Evolutionary conservation across 2,113 vertebrate genomes (phyloP), one percentile per base, ranked within the genome.

Genomic region (Centropus unirufus): DNA sequence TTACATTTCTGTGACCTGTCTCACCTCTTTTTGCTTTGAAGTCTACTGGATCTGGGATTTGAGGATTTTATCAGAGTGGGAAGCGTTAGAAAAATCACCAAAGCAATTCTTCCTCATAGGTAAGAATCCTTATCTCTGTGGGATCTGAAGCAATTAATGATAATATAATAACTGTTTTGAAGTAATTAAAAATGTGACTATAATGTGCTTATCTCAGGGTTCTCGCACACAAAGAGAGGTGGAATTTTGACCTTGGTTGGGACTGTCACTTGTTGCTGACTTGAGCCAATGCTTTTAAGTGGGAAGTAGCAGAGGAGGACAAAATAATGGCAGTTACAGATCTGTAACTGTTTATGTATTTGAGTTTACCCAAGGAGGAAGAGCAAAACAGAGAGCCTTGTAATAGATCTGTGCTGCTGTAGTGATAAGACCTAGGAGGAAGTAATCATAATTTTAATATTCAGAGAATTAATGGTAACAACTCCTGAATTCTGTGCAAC

Each of bases 21-120:
- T 51, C 1, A 54, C 47, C 20, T 86, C 44, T 79, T 59, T 89
- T 89, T 95, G 84, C 64, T 87, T 95, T 89, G 5, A 93, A 98
- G 98, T 30, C 96, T 98, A 70, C 97, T 98, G 4, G 90, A 97
- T 84, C 97, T 98, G 39, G 98, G 98, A 75, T 98, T 98, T 96
- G 97, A 98, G 80, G 96, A 97, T 61, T 98, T 98, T 85, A 92
- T 98, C 97, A 92, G 98, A 97, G 98, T 98, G 89, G 98, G 98
- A 90, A 98, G 98, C 46, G 59, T 98, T 73, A 97, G 98, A 85
- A 98, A 98, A 97, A 98, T 98, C 79, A 97, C 98, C 5, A 98
- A 98, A 94, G 98, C 98, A n/a, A 76, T 98, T 84, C 94, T 98
- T 92, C 98, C 98, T 21, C 93, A 98, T 14, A 98, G 98, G 98